Evolutionary conservation across 2,113 vertebrate genomes (phyloP), one percentile per base, ranked within the genome.

Genomic region (Anoplopoma fimbria): DNA sequence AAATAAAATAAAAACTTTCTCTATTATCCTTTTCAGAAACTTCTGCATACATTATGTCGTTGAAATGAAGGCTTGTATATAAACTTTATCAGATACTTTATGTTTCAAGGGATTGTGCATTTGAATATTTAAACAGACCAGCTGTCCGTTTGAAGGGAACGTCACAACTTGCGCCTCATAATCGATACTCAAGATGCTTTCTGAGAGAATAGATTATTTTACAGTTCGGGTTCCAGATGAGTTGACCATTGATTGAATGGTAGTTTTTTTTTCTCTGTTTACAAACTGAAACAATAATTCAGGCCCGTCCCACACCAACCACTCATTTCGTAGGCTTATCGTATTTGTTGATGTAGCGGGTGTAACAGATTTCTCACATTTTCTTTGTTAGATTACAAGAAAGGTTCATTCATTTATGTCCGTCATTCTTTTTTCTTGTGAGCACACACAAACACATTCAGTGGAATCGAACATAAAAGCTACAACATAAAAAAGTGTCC

Each of bases 61-160:
- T 68, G 27, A 74, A 82, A 91, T 92, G 89, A 93, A 91, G 89
- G 85, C 47, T 77, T 91, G 89, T 89, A 89, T 53, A 92, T 89
- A 88, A 31, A 87, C 36, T 51, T 45, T 45, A 82, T 70, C 31
- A 55, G 61, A 85, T 65, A 38, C 10, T 70, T 33, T 36, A 55
- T 55, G 23, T 81, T 72, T 81, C 7, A 33, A 14, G 25, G 58
- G 62, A 78, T 23, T 79, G 69, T 70, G 51, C 33, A 68, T 75
- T 65, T 86, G 3, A 51, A 63, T n/a, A 49, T 10, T 49, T 9
- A 19, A 47, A 9, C 29, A 17, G 19, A 12, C 25, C 57, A n/a
- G 21, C 15, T n/a, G n/a, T n/a, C n/a, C n/a, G n/a, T n/a, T n/a
- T n/a, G n/a, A n/a, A n/a, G n/a, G n/a, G n/a, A n/a, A n/a, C n/a